Evolutionary conservation across 2,888 invertebrate genomes (phyloP).

Genomic region (Coelinius sp.): DNA sequence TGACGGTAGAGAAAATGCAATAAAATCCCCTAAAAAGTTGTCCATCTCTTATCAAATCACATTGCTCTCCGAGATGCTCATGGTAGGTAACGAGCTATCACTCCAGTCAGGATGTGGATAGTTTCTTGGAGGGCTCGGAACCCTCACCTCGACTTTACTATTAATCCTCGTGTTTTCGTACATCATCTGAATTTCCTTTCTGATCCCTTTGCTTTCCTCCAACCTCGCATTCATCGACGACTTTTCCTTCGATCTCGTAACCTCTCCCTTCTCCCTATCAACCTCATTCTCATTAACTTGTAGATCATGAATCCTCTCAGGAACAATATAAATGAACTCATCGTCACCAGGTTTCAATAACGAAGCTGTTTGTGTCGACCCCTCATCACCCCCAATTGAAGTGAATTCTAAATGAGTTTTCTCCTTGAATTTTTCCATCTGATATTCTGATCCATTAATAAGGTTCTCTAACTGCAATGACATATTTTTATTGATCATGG

Average conservation of each 20-base stretch:
- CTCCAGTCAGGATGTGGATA: constrained; percentile 60
- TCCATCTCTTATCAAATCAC: constrained; percentile 35
- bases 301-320: background rate
- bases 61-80: constrained; percentile 56
- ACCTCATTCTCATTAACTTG: constrained; percentile 3
- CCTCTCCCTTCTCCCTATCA: background rate
- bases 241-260: background rate
- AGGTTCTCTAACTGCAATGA: constrained; percentile 15
- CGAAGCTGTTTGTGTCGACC: constrained; percentile 47
- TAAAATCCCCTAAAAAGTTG: background rate
- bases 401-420: constrained; percentile 56
- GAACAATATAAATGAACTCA: constrained; percentile 14
- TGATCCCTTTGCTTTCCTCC: constrained; percentile 42
- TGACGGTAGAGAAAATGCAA: too few relatives aligned
- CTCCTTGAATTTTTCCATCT: constrained; percentile 46
- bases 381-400: constrained; percentile 58
- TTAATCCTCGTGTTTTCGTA: constrained; percentile 55
- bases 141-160: constrained; percentile 52
- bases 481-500: background rate
- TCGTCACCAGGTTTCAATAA: background rate
- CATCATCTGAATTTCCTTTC: constrained; percentile 55
- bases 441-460: constrained; percentile 40
- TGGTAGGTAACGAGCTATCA: constrained; percentile 58
- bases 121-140: constrained; percentile 57
- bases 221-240: background rate